Percentiles rank a stretch among this genome's conserved stretches.
Evolutionary conservation across 2,888 invertebrate genomes (phyloP).

Genomic region (Empis stercorea): DNA sequence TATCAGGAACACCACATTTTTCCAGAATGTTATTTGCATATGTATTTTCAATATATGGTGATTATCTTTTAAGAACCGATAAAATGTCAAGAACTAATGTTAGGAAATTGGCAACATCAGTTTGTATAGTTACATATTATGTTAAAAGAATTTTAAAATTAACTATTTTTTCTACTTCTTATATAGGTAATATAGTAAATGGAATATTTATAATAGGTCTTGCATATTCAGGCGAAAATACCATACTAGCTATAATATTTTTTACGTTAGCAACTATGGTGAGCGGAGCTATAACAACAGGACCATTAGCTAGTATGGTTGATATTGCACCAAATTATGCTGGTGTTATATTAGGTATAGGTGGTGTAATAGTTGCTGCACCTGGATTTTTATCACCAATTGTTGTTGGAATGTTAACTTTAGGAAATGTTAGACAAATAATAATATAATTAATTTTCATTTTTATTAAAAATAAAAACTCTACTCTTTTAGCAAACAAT

Average conservation of each 20-base stretch:
- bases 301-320: slow-evolving; percentile 51
- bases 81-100: slow-evolving; percentile 48
- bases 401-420: slow-evolving; percentile 47
- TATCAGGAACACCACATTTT: slow-evolving; percentile 50
- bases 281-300: slow-evolving; percentile 54
- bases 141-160: too few species aligned
- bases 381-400: slow-evolving; percentile 50
- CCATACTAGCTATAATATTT: slow-evolving; percentile 43
- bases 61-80: slow-evolving; percentile 43
- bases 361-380: slow-evolving; percentile 42
- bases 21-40: slow-evolving; percentile 46
- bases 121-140: too few species aligned
- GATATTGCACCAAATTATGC: slow-evolving; percentile 51
- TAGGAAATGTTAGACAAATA: slow-evolving; percentile 51
- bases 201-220: slow-evolving; percentile 48
- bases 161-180: too few species aligned
- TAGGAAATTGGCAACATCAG: slow-evolving; percentile 47
- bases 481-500: slow-evolving; percentile 47
- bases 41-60: slow-evolving; percentile 42
- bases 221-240: slow-evolving; percentile 50
- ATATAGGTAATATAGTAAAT: too few species aligned
- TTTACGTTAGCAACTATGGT: slow-evolving; percentile 48
- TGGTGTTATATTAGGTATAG: slow-evolving; percentile 47
- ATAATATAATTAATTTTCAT: too few species aligned
- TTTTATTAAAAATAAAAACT: too few species aligned